Evolutionary conservation across 1,140 invertebrate genomes (phyloP).

Genomic region (Nomia melanderi): DNA sequence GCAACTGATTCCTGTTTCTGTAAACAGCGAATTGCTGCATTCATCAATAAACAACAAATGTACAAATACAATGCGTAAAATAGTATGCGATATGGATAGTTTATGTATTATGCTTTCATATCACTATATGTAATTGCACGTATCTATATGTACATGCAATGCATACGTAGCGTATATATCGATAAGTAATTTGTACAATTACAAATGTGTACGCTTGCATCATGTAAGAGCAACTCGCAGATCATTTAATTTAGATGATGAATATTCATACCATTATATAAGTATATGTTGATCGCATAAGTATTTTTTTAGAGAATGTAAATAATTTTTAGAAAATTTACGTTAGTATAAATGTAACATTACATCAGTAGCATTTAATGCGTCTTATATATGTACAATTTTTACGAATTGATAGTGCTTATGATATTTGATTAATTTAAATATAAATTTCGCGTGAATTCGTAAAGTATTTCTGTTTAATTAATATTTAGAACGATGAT

Average conservation of each 20-base stretch:
- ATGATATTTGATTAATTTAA: background rate
- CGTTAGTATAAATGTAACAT: background rate
- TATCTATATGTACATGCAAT: background rate
- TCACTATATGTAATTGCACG: background rate
- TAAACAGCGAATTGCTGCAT: background rate
- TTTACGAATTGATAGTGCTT: background rate
- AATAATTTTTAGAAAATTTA: background rate
- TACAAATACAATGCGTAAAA: conserved; percentile 42
- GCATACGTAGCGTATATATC: conserved; percentile 10
- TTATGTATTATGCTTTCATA: conserved; percentile 10
- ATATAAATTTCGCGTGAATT: background rate
- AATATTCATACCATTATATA: too few relatives aligned
- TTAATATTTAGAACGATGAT: background rate
- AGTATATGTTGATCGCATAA: too few relatives aligned
- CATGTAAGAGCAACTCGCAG: background rate
- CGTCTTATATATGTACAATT: background rate
- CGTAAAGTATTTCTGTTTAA: background rate
- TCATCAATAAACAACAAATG: conserved; percentile 24
- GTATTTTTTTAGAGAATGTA: background rate
- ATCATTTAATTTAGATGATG: too few relatives aligned
- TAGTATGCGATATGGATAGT: conserved; percentile 19
- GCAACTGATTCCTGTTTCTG: background rate
- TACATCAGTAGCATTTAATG: background rate
- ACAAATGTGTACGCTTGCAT: background rate
- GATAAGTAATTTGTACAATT: background rate